A percentile compares a stretch with the other conserved stretches of the same genome.
These are phyloP conservation scores for Drosophila equinoxialis DNA, from an alignment of 1,140 invertebrate species.

Conservation along the genomic window DNA sequence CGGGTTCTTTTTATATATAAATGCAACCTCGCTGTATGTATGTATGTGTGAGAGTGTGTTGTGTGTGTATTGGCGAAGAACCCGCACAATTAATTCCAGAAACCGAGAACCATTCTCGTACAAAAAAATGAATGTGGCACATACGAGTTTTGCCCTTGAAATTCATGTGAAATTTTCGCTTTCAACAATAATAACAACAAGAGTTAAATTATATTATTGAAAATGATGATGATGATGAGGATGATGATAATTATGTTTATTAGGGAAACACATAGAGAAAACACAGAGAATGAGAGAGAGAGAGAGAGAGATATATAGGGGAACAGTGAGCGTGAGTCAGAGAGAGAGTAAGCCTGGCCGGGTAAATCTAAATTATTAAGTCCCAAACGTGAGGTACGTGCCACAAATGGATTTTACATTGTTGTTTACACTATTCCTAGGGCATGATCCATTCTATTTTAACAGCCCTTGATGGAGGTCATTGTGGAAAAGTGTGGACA, in stretches of 20 bases:
- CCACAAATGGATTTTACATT: slow-evolving; percentile 40
- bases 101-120: slow-evolving; percentile 12
- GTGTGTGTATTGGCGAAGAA: slow-evolving; percentile 50
- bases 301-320: neutral
- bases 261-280: slow-evolving; percentile 7
- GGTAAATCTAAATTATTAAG: slow-evolving; percentile 14
- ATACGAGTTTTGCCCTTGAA: slow-evolving; percentile 74
- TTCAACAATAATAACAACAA: slow-evolving; percentile 34
- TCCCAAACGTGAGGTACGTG: slow-evolving; percentile 49
- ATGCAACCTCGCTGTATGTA: neutral
- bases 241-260: slow-evolving; percentile 35
- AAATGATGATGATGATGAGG: slow-evolving; percentile 9
- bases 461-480: too few relatives aligned
- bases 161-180: slow-evolving; percentile 74
- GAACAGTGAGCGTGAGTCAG: neutral
- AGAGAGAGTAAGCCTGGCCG: neutral
- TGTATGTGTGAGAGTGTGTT: too few relatives aligned
- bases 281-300: neutral
- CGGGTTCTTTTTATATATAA: slow-evolving; percentile 50
- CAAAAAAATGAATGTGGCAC: slow-evolving; percentile 20
- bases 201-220: slow-evolving; percentile 19
- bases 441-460: too few relatives aligned
- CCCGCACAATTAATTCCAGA: slow-evolving; percentile 75
- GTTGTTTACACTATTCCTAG: slow-evolving; percentile 3
- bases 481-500: too few relatives aligned